These are phyloP conservation scores for Hololepta plana DNA, from an alignment of 2,888 invertebrate species.

Conservation along the genomic window DNA sequence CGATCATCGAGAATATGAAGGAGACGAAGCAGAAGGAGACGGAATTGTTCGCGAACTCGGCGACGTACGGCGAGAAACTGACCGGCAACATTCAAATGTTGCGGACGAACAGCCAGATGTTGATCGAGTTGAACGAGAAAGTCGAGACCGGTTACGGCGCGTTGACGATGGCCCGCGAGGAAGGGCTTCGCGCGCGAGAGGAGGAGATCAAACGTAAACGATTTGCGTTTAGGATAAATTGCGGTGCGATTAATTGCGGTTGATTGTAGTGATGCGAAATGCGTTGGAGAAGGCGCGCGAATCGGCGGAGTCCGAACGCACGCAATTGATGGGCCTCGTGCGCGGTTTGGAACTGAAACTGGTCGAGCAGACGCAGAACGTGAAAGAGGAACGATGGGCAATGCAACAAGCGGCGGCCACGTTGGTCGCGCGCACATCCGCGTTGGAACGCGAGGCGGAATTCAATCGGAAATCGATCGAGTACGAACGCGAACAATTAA, in stretches of 20 bases:
- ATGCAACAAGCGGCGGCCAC: conserved; percentile 41
- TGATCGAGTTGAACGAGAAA: conserved; percentile 30
- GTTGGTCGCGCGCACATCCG: conserved; percentile 40
- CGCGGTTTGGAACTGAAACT: conserved; percentile 36
- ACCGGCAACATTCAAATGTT: conserved; percentile 30
- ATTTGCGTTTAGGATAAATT: no score
- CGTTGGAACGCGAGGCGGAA: conserved; percentile 39
- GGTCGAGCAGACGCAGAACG: conserved; percentile 36
- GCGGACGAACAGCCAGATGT: conserved; percentile 29
- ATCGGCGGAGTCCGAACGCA: conserved; percentile 35
- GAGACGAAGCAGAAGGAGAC: conserved; percentile 35
- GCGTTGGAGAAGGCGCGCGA: conserved; percentile 36
- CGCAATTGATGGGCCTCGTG: conserved; percentile 32
- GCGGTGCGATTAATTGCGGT: no score
- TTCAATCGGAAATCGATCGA: conserved; percentile 36
- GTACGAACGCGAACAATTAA: conserved; percentile 39
- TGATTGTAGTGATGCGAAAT: conserved; percentile 35
- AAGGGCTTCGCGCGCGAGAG: conserved; percentile 33
- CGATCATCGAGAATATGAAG: conserved; percentile 39
- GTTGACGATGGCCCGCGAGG: conserved; percentile 29
- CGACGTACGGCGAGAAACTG: conserved; percentile 31
- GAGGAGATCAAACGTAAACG: conserved; percentile 33
- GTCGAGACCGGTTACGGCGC: conserved; percentile 29
- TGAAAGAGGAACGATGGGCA: conserved; percentile 24
- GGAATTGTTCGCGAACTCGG: conserved; percentile 30